These are phyloP conservation scores for Cyclophora punctaria DNA, from an alignment of 2,888 invertebrate genomes.

Conservation along the genomic window DNA sequence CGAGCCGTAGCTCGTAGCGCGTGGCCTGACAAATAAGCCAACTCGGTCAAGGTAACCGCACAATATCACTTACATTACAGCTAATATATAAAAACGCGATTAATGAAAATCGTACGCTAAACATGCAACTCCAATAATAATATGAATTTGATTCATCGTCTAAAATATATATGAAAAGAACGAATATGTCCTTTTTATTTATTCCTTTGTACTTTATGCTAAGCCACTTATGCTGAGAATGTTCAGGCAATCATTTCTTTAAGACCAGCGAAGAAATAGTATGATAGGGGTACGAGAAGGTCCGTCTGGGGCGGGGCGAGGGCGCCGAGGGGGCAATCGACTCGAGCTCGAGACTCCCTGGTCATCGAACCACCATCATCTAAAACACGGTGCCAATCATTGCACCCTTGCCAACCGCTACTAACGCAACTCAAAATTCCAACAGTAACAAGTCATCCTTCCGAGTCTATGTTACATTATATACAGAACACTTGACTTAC, in stretches of 20 bases:
- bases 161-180: constrained; percentile 18
- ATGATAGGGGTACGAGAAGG: neutral
- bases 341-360: no score
- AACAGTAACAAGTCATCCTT: no score
- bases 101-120: constrained; percentile 13
- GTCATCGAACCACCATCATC: no score
- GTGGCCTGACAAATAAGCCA: no score
- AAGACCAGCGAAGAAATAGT: constrained; percentile 2
- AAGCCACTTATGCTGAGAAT: constrained; percentile 13
- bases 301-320: constrained; percentile 2
- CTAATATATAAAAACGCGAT: neutral
- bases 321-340: neutral
- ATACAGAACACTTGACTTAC: no score
- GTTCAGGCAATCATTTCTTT: constrained; percentile 5
- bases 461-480: no score
- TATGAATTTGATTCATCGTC: constrained; percentile 20
- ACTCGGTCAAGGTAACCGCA: no score
- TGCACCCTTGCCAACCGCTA: no score
- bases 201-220: constrained; percentile 16
- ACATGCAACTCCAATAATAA: constrained; percentile 15
- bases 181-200: constrained; percentile 5
- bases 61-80: no score
- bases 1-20: no score
- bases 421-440: no score
- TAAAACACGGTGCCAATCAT: no score